Evolutionary conservation across 2,888 invertebrate species (phyloP).

Genomic region (Pelosia muscerda): DNA sequence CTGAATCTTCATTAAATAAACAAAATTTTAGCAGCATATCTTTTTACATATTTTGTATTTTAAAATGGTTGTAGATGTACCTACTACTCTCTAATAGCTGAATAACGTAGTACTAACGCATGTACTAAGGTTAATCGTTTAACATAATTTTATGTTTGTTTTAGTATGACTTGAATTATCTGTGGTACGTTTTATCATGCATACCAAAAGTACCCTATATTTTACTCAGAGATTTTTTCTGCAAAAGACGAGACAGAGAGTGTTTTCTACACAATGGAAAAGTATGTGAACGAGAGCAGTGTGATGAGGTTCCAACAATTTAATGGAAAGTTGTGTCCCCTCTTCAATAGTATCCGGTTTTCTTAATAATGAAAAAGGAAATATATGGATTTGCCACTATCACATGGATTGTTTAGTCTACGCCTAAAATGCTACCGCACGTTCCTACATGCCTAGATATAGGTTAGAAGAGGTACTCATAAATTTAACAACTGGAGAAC

Average conservation of each 20-base stretch:
- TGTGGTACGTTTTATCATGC: not conserved
- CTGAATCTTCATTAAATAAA: slow-evolving; percentile 54
- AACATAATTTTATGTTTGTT: slow-evolving; percentile 4
- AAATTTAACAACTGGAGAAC: too few relatives aligned
- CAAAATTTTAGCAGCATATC: slow-evolving; percentile 24
- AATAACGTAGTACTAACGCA: not conserved
- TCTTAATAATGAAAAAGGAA: too few relatives aligned
- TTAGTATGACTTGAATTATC: not conserved
- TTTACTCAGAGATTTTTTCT: not conserved
- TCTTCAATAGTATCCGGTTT: too few relatives aligned
- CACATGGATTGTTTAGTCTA: too few relatives aligned
- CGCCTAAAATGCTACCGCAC: too few relatives aligned
- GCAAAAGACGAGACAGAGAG: too few relatives aligned
- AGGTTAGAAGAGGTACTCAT: too few relatives aligned
- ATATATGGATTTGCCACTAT: too few relatives aligned
- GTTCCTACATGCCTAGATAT: too few relatives aligned
- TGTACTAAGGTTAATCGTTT: not conserved
- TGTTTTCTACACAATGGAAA: not conserved
- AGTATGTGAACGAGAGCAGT: not conserved
- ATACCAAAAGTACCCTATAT: not conserved
- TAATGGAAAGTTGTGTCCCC: not conserved
- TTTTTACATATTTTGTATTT: not conserved
- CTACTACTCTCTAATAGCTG: not conserved
- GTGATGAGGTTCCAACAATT: not conserved
- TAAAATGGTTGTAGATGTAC: not conserved